Percentiles rank a stretch among this genome's conserved stretches.
phyloP scores from a whole-genome alignment of 2,797 vertebrate species.

The Lophius americanus region DNA sequence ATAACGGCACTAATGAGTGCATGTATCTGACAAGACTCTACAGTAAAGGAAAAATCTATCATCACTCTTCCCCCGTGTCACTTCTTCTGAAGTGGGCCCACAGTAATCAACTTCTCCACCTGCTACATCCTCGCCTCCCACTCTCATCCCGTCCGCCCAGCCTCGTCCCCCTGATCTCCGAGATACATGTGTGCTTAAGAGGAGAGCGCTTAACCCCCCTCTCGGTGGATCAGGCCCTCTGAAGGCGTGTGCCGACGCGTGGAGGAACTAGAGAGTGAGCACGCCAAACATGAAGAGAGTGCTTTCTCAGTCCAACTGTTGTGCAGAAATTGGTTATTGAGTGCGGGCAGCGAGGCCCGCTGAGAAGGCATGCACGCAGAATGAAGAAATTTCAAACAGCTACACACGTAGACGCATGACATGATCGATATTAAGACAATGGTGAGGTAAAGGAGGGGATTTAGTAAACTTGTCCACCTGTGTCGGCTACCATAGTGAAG shows the following conservation, averaged over 20 bases:
- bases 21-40: constrained; percentile 1
- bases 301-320: constrained; percentile 31
- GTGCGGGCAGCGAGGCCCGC: constrained; percentile 21
- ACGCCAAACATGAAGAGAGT: constrained; percentile 9
- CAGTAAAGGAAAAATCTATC: constrained; percentile 30
- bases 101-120: constrained; percentile 62
- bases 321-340: constrained; percentile 54
- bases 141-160: constrained; percentile 43
- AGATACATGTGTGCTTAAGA: constrained; percentile 54
- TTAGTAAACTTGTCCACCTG: constrained; percentile 52
- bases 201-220: constrained; percentile 54
- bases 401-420: constrained; percentile 23
- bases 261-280: constrained; percentile 26
- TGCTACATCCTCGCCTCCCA: constrained; percentile 44
- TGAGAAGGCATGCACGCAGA: constrained; percentile 45
- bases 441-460: constrained; percentile 36
- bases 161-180: constrained; percentile 46
- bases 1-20: constrained; percentile 40
- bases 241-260: constrained; percentile 30
- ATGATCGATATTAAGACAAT: constrained; percentile 43
- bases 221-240: constrained; percentile 26
- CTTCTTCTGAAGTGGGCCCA: constrained; percentile 38
- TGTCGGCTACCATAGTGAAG: constrained; percentile 50
- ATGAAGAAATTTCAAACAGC: constrained; percentile 54
- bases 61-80: constrained; percentile 33